A percentile compares a stretch with the other conserved stretches of the same genome.
Evolutionary conservation across 2,888 invertebrate genomes (phyloP).

Genomic region (Amiota minor): DNA sequence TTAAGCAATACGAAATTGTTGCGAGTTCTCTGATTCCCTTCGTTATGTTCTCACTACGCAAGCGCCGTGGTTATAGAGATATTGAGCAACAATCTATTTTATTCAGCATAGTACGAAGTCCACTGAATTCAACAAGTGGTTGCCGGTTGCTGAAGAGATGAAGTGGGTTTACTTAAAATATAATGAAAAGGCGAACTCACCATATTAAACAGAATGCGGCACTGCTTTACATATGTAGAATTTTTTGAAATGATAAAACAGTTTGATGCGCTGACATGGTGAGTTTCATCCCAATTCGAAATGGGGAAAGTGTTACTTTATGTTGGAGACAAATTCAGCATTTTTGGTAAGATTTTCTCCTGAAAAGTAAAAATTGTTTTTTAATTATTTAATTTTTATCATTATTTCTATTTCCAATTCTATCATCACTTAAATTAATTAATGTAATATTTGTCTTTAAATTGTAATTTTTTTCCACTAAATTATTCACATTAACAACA

Average conservation of each 20-base stretch:
- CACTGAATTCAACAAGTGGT: conserved; percentile 20
- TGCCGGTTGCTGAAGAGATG: conserved; percentile 7
- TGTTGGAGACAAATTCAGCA: background rate
- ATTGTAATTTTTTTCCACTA: background rate
- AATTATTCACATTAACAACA: too few relatives aligned
- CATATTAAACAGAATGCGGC: background rate
- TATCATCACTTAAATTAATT: background rate
- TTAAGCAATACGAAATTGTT: background rate
- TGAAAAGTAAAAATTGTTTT: too few relatives aligned
- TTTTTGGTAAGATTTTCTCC: too few relatives aligned
- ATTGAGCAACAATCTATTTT: background rate
- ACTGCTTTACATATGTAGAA: conserved; percentile 15
- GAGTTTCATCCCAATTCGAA: background rate
- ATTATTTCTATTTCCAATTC: too few relatives aligned
- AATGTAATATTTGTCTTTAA: background rate
- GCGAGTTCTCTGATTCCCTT: background rate
- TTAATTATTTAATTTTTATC: too few relatives aligned
- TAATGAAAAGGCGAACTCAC: too few relatives aligned
- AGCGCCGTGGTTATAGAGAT: background rate
- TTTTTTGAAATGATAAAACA: background rate
- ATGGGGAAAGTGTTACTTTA: background rate
- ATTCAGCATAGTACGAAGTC: background rate
- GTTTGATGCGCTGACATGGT: background rate
- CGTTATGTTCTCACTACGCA: conserved; percentile 1
- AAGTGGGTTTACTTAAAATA: too few relatives aligned